Evolutionary conservation across 1,140 invertebrate genomes (phyloP).

Genomic region (Adelges cooleyi): DNA sequence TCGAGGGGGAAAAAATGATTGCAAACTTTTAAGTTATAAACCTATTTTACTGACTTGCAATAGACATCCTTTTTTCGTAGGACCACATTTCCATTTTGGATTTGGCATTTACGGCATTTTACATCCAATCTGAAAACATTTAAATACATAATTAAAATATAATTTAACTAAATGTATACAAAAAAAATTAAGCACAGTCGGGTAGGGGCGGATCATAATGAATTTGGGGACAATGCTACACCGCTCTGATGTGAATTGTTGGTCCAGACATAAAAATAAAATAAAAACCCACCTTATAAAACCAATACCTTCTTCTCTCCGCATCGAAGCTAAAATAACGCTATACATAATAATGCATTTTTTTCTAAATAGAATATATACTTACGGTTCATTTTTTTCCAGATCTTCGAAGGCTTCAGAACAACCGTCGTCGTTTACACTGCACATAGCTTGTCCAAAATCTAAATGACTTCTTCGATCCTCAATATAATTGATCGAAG

Average conservation of each 20-base stretch:
- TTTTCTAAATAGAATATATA: not conserved
- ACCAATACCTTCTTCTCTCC: not conserved
- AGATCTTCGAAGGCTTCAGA: not conserved
- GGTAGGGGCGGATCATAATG: not conserved
- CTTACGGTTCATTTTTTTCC: not conserved
- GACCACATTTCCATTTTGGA: constrained; percentile 39
- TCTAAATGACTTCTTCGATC: too few species aligned
- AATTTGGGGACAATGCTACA: too few species aligned
- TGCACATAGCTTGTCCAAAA: constrained; percentile 13
- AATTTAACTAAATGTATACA: not conserved
- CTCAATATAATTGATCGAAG: too few species aligned
- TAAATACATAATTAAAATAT: constrained; percentile 15
- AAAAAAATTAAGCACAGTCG: not conserved
- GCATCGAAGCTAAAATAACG: not conserved
- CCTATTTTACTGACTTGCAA: constrained; percentile 43
- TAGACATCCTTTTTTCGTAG: constrained; percentile 50
- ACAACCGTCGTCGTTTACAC: too few species aligned
- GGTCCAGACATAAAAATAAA: not conserved
- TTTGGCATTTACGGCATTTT: constrained; percentile 27
- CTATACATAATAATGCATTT: not conserved
- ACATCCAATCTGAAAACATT: constrained; percentile 26
- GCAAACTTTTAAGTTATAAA: too few species aligned
- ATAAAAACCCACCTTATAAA: not conserved
- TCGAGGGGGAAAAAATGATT: too few species aligned
- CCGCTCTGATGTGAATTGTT: too few species aligned